Conservation (phyloP, 2,113 vertebrate species). For the Patagioenas fasciata region DNA sequence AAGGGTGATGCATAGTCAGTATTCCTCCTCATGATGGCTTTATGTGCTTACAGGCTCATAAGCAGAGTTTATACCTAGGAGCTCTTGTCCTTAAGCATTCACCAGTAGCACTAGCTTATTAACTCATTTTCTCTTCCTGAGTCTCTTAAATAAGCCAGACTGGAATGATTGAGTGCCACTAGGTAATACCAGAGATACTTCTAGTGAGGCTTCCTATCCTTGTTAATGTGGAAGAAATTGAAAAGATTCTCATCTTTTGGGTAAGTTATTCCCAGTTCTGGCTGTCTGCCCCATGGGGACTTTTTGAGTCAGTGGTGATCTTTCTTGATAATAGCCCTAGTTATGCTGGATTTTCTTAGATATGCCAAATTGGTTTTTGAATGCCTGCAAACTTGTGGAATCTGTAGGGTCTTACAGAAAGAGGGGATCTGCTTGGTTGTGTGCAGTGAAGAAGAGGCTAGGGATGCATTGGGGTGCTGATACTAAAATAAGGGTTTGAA, state of each 20-base stretch:
- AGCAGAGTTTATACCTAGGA: not conserved
- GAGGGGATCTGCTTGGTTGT: not conserved
- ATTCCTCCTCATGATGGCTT: fast-evolving
- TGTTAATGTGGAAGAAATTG: too few species aligned
- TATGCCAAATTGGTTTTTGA: not conserved
- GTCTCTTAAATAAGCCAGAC: not conserved
- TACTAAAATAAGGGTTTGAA: not conserved
- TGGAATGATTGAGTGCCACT: too few species aligned
- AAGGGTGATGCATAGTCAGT: not conserved
- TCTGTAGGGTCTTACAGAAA: not conserved
- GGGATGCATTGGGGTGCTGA: too few species aligned
- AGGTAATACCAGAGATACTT: not conserved
- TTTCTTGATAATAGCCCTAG: not conserved
- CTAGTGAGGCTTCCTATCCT: not conserved
- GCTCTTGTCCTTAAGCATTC: not conserved
- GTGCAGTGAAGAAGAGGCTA: not conserved
- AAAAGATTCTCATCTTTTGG: not conserved
- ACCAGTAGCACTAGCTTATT: not conserved
- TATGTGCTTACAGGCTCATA: not conserved
- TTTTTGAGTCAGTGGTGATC: not conserved
- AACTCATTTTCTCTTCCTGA: not conserved
- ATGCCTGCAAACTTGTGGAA: not conserved
- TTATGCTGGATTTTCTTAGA: fast-evolving
- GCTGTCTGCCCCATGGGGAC: not conserved
- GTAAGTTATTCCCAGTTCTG: not conserved